Evolutionary conservation across 2,113 vertebrate species (phyloP), one percentile per base, ranked within the genome.

Genomic region (Shinisaurus crocodilurus): DNA sequence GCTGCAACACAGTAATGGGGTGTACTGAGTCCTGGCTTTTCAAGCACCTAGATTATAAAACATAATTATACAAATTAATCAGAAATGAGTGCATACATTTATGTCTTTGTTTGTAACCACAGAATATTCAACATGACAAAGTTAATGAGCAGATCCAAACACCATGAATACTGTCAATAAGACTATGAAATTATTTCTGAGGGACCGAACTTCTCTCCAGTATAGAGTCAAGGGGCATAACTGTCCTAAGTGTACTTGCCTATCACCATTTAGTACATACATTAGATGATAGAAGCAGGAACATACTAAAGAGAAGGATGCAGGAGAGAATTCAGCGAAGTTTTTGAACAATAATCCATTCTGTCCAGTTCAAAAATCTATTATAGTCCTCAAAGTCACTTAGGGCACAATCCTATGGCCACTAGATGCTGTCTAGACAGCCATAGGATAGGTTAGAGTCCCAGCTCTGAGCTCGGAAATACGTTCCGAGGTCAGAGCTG

Each of bases 51-150:
- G 95, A 97, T 97, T 97, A 97, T 96, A 97, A 97, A 98, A 97
- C 91, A 90, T 96, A 98, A 98, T 98, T 97, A 97, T 93, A 96
- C 96, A 97, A 97, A 97, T 98, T 97, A 98, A 98, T 98, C 97
- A 96, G 96, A 95, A 97, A 95, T 85, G 92, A 97, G 95, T 63
- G 89, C 93, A 97, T 90, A 95, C 83, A 93, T 93, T 97, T 96
- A 90, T 90, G 95, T 91, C 93, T 97, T 97, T 97, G 94, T 98
- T 97, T 97, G 96, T 63, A 96, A 95, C 91, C 90, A 89, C 77
- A 96, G 96, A 95, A 89, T 95, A 97, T 96, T 96, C 95, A 97
- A 97, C 95, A 95, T 91, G 91, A 97, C 96, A 91, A 93, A 92
- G 93, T 94, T 96, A 96, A 96, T 82, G 89, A 96, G 88, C 60